Base-by-base conservation (phyloP, 1,140 invertebrate species). In the Drosophila trapezifrons region DNA sequence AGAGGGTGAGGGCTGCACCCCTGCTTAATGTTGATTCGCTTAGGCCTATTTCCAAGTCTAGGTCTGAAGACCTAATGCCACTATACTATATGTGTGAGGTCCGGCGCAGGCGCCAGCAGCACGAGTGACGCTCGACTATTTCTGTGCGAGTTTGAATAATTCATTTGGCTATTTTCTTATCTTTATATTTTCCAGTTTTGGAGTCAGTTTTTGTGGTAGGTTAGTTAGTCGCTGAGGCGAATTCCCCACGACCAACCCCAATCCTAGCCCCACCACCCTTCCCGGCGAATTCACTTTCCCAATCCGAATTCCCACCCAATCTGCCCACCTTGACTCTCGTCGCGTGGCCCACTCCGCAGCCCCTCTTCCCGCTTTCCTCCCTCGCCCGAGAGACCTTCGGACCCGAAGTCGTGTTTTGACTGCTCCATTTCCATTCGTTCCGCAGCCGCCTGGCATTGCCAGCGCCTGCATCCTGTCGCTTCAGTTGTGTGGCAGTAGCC, bases 401-500 rank as follows among this genome's bases (percentile, higher is more conserved):
- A 59, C 42, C 57, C 64, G 73, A 76, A 52, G 73, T 76, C 62
- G 42, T 77, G 72, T 55, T 76, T 75, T 78, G 64, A 59, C 75
- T 75, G 78, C 75, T 87, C 38, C 79, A 49, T 79, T 73, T 74
- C 83, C 81, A 69, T 60, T 70, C 75, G 72, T 86, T 79, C 72
- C 83, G 49, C 65, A 52, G 67, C 52, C 57, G 82, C 56, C 63
- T 62, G 63, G 40, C 45, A 45, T 46, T 54, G 67, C 62, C 65
- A 66, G 45, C 71, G 20, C 66, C 43, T 59, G 82, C 82, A 86
- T 86, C 82, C 78, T 82, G 82, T 78, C 70, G 64, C 52, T 58
- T 86, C 83, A 86, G 82, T 86, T 87, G 83, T 83, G 82, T 82
- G 83, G 83, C 82, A 87, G 80, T 76, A 87, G 82, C 83, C 83